phyloP scores from a whole-genome alignment of 2,113 vertebrate species.

The Lasiurus borealis region DNA sequence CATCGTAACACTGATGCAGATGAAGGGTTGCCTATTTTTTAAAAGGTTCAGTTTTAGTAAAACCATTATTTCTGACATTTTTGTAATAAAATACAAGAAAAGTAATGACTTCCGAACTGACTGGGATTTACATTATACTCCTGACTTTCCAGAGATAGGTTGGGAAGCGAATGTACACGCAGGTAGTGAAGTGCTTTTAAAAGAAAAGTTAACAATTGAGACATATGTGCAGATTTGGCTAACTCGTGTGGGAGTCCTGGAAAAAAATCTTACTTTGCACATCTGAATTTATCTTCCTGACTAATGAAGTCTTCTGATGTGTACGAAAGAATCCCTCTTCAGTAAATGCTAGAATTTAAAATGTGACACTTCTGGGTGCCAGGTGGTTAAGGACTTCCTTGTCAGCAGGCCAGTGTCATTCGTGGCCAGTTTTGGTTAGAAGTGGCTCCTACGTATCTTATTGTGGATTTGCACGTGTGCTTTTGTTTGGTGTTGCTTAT shows the following conservation, averaged over 20 bases:
- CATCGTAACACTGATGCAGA: rapidly evolving
- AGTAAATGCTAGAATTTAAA: background rate
- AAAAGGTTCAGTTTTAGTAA: background rate
- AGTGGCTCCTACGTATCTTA: rapidly evolving
- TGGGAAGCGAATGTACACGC: background rate
- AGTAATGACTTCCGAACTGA: background rate
- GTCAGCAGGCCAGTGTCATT: rapidly evolving
- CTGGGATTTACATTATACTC: background rate
- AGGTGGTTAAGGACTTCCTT: rapidly evolving
- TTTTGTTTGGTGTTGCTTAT: too few species aligned
- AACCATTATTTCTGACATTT: background rate
- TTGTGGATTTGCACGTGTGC: too few species aligned
- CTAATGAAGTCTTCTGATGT: background rate
- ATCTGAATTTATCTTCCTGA: background rate
- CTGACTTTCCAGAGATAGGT: background rate
- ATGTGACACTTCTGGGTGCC: rapidly evolving
- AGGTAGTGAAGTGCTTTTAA: background rate
- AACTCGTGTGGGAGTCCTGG: background rate
- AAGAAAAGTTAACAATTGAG: background rate
- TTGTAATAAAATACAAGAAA: background rate
- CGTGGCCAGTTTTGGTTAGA: rapidly evolving
- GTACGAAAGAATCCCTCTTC: background rate
- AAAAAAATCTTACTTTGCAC: background rate
- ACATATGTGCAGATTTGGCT: background rate
- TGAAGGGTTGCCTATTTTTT: background rate